Conservation (phyloP, 2,113 vertebrate species). For the Hiodon tergisus region DNA sequence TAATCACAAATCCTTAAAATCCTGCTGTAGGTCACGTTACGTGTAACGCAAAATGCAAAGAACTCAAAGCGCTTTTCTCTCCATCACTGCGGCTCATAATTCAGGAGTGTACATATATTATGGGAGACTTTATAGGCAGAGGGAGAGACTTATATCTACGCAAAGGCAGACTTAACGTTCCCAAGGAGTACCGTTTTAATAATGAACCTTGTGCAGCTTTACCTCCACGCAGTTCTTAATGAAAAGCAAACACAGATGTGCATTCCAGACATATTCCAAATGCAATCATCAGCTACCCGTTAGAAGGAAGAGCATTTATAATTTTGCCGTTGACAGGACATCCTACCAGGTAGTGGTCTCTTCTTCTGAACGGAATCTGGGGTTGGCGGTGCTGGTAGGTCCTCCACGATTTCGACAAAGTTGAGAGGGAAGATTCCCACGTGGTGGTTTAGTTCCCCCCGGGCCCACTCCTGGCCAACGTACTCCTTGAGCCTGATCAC, state of each 20-base stretch:
- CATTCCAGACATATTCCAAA: constrained; percentile 41
- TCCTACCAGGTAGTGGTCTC: constrained; percentile 50
- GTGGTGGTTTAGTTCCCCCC: constrained; percentile 63
- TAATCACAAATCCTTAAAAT: not conserved
- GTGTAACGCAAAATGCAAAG: no score
- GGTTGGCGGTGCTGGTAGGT: constrained; percentile 55
- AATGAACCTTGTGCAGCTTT: not conserved
- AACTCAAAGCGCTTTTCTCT: no score
- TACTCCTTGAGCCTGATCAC: constrained; percentile 77
- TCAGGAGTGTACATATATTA: no score
- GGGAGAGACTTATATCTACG: no score
- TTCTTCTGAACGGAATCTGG: constrained; percentile 27
- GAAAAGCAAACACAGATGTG: constrained; percentile 40
- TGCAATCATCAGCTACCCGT: constrained; percentile 2
- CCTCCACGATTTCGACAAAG: constrained; percentile 83
- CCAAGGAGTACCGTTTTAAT: not conserved
- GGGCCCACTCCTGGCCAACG: constrained; percentile 83
- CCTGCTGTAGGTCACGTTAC: no score
- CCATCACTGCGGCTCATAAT: no score
- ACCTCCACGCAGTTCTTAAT: constrained; percentile 42
- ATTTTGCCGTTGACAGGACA: no score
- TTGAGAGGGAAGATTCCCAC: constrained; percentile 84
- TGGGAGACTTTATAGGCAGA: no score
- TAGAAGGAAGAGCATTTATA: constrained; percentile 8
- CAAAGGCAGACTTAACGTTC: not conserved